Evolutionary conservation across 1,140 invertebrate genomes (phyloP), one percentile per base, ranked within the genome.

Genomic region (Dendroctonus ponderosae): DNA sequence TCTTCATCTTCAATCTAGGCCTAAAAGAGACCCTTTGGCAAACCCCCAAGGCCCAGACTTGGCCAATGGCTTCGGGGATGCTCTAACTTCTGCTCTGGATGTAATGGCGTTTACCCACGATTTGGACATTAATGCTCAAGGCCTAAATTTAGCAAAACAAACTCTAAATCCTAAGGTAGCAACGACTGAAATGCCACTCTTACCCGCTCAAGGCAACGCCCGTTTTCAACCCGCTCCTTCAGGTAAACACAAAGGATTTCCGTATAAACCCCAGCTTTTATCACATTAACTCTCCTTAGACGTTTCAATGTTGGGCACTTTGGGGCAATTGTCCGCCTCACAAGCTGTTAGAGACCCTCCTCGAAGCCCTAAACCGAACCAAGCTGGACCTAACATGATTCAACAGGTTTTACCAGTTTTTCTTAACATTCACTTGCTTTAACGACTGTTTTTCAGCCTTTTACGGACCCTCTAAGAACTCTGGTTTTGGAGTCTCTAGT

Each of bases 81-180:
- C 88, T 1, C 76, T 91, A 37, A 87, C 86, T 6, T 86, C 87
- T 8, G 90, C 91, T n/a, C 83, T 93, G 60, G 91, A 92, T 73
- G 89, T 92, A 59, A 89, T 93, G 82, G 85, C 88, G 0, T 91
- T 91, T 74, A 85, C 89, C 9, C 87, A 90, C 68, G 89, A 91
- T 71, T 74, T 90, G 14, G 85, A 77, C 54, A 70, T 74, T 43
- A 67, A 70, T 52, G 57, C 72, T 8, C 74, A 76, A 60, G 69
- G 72, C 51, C 61, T 70, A 56, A 73, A 72, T 69, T 67, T 72
- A 37, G 68, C 71, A 7, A 70, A 26, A 26, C 26, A 26, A 26
- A 3, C 3, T 26, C 26, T 2, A 26, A 26, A 26, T 26, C 26
- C 26, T 3, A 26, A 26, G 26, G 26, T 26, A 26, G 26, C 26